Evolutionary conservation across 2,888 invertebrate genomes (phyloP).

Genomic region (Eupeodes luniger): DNA sequence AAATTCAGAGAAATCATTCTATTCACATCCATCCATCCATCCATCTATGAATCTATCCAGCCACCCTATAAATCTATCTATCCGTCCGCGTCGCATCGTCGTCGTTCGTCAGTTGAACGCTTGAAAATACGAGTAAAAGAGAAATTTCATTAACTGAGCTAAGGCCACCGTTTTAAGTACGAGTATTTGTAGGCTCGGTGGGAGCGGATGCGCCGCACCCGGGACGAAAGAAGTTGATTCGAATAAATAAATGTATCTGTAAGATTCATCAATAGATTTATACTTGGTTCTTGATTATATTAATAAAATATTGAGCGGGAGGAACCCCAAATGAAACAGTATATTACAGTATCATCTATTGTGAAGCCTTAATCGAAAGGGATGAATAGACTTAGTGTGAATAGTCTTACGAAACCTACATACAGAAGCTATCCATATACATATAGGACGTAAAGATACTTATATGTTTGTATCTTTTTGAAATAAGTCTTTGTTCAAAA

Average conservation of each 20-base stretch:
- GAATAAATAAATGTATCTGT: slow-evolving; percentile 76
- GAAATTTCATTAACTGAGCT: slow-evolving; percentile 69
- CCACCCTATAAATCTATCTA: slow-evolving; percentile 53
- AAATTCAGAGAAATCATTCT: slow-evolving; percentile 67
- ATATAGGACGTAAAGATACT: too few species aligned
- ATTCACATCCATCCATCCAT: slow-evolving; percentile 41
- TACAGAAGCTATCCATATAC: slow-evolving; percentile 30
- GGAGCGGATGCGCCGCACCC: slow-evolving; percentile 20
- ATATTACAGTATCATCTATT: slow-evolving; percentile 37
- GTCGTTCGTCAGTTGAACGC: slow-evolving; percentile 41
- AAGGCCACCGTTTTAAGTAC: slow-evolving; percentile 43
- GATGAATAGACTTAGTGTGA: slow-evolving; percentile 62
- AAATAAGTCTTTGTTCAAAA: slow-evolving; percentile 52
- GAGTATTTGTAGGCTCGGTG: slow-evolving; percentile 18
- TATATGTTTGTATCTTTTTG: background rate
- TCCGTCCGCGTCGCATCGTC: slow-evolving; percentile 30
- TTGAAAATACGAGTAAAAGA: slow-evolving; percentile 48
- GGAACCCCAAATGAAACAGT: slow-evolving; percentile 57
- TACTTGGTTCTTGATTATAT: slow-evolving; percentile 76
- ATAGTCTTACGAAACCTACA: slow-evolving; percentile 62
- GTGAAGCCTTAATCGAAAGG: slow-evolving; percentile 66
- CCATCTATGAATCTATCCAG: slow-evolving; percentile 22
- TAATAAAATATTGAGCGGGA: slow-evolving; percentile 72
- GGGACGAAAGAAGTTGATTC: slow-evolving; percentile 38
- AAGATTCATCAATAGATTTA: slow-evolving; percentile 76